Percentiles rank a stretch among this genome's conserved stretches.
phyloP scores from a whole-genome alignment of 2,888 invertebrate genomes.

The Aleiodes leptofemur region DNA sequence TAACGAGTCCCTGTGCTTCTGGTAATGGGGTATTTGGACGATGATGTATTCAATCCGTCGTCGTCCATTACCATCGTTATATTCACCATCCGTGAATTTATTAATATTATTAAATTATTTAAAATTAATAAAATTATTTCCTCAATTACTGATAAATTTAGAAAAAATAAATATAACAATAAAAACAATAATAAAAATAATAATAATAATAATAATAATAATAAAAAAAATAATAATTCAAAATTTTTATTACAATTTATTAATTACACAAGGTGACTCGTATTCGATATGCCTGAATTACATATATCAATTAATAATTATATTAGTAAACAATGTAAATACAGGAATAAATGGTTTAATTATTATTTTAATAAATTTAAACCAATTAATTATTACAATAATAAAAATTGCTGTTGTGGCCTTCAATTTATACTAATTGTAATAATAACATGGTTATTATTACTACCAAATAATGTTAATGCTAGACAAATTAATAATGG shows the following conservation, averaged over 20 bases:
- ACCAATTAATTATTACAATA: conserved; percentile 18
- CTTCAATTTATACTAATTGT: conserved; percentile 43
- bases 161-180: too few relatives aligned
- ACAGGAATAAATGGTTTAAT: conserved; percentile 7
- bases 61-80: conserved; percentile 57
- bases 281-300: conserved; percentile 33
- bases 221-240: background rate
- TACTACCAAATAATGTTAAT: conserved; percentile 45
- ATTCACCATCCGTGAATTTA: conserved; percentile 34
- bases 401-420: conserved; percentile 27
- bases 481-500: conserved; percentile 57
- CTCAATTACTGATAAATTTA: background rate
- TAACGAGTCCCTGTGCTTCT: conserved; percentile 63
- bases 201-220: too few relatives aligned
- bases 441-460: conserved; percentile 41
- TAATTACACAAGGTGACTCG: conserved; percentile 30
- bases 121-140: conserved; percentile 24
- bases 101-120: conserved; percentile 34
- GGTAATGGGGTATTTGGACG: conserved; percentile 75
- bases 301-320: conserved; percentile 8
- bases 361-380: conserved; percentile 5
- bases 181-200: too few relatives aligned
- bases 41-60: conserved; percentile 74
- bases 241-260: conserved; percentile 12
- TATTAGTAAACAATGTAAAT: conserved; percentile 14